A percentile compares a stretch with the other conserved stretches of the same genome.
Conservation (phyloP, 1,140 invertebrate genomes). For the Drosophila eugracilis region DNA sequence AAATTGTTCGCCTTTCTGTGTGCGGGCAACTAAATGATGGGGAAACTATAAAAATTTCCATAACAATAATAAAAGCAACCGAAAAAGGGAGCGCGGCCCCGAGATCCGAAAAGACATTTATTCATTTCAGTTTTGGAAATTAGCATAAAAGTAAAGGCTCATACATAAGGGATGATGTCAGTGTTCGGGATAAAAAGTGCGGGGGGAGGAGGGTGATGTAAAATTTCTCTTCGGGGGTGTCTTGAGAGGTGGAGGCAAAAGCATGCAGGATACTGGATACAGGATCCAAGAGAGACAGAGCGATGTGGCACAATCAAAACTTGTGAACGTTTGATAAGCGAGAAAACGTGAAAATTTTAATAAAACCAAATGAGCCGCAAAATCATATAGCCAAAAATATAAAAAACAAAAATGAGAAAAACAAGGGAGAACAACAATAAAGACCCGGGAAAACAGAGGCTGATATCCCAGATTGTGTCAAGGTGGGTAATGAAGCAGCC, state of each 20-base stretch:
- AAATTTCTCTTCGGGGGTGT: background rate
- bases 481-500: slow-evolving; percentile 54
- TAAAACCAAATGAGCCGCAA: slow-evolving; percentile 80
- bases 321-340: slow-evolving; percentile 68
- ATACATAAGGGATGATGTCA: slow-evolving; percentile 32
- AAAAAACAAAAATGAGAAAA: slow-evolving; percentile 2
- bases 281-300: background rate
- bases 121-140: slow-evolving; percentile 77
- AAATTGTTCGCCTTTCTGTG: slow-evolving; percentile 38
- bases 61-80: slow-evolving; percentile 79
- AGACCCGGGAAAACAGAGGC: background rate
- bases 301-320: slow-evolving; percentile 69
- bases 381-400: slow-evolving; percentile 67
- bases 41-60: slow-evolving; percentile 84
- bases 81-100: slow-evolving; percentile 44
- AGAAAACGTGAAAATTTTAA: slow-evolving; percentile 81
- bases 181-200: slow-evolving; percentile 1
- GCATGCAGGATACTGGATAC: background rate
- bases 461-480: background rate
- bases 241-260: background rate
- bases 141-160: slow-evolving; percentile 76
- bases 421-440: slow-evolving; percentile 6
- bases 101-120: slow-evolving; percentile 68
- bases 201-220: background rate
- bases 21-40: slow-evolving; percentile 73